Evolutionary conservation across 1,140 invertebrate genomes (phyloP), one percentile per base, ranked within the genome.

Genomic region (Trialeurodes vaporariorum): DNA sequence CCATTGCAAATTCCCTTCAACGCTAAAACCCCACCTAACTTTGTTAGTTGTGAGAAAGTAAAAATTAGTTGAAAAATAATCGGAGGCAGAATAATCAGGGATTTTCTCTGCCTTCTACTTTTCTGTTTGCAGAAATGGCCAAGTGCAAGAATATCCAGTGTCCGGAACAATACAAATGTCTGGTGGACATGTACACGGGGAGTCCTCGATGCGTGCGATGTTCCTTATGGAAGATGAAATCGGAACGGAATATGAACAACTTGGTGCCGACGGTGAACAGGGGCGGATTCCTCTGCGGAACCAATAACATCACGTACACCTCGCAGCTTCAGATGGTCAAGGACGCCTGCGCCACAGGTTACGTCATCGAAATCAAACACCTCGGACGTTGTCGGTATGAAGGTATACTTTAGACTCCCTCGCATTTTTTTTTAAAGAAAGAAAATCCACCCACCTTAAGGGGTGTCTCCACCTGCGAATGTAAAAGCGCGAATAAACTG

Each of bases 311-410:
- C 71, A 93, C 91, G 0, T 95, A 95, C 78, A 80, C 83, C 25
- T 92, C 89, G 59, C 93, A 90, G 87, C 95, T 93, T 79, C 86
- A 93, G 71, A 88, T 95, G 84, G 85, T 90, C 73, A 84, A 88
- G 72, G 88, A 90, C 71, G 85, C 92, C 0, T 96, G 93, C 77
- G 82, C 81, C 71, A 90, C 84, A n/a, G 89, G 90, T 27, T 84
- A 84, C 69, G 86, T 90, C 67, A 85, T 93, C 64, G 89, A 92
- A 71, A 87, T 90, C 1, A 82, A 86, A 73, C 83, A 89, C 73
- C 80, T 84, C 27, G 91, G 90, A 65, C 83, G 83, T 68, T 92
- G 90, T 76, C 73, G 76, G 34, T 49, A 49, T 49, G 34, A 49
- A 49, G 34, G 34, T 49, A 49, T 17, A 49, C 17, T 49, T 17